Percentiles rank a stretch among this genome's conserved stretches.
phyloP scores from a whole-genome alignment of 2,797 vertebrate species.

The Parotocinclus haroldoi region DNA sequence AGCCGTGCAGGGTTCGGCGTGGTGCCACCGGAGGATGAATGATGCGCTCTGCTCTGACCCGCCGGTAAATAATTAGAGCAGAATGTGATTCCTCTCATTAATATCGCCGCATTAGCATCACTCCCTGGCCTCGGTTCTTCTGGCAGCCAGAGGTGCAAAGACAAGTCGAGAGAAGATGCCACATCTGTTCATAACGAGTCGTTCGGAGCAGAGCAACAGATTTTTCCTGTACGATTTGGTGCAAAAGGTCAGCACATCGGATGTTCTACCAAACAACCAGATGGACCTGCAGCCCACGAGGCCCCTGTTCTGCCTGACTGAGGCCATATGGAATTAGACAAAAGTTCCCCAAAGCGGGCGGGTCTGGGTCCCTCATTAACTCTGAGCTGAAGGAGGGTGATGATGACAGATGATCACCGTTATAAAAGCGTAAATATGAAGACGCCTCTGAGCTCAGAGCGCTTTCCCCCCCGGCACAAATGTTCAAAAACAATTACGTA shows the following conservation, averaged over 20 bases:
- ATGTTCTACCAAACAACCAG: constrained; percentile 38
- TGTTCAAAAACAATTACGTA: constrained; percentile 30
- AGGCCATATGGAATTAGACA: constrained; percentile 52
- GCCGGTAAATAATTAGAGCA: constrained; percentile 68
- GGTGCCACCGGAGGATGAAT: constrained; percentile 57
- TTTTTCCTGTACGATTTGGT: constrained; percentile 24
- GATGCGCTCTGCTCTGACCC: constrained; percentile 54
- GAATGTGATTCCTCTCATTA: constrained; percentile 63
- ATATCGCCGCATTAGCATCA: constrained; percentile 61
- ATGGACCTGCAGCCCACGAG: constrained; percentile 44
- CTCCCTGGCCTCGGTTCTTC: constrained; percentile 60
- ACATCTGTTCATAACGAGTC: constrained; percentile 31
- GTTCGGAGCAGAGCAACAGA: constrained; percentile 24
- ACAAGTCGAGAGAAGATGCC: constrained; percentile 13
- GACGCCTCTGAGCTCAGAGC: constrained; percentile 9
- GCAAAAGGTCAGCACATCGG: constrained; percentile 40
- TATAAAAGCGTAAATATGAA: constrained; percentile 42
- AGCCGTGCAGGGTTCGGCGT: constrained; percentile 50
- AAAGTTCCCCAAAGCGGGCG: constrained; percentile 42
- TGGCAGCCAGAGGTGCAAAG: constrained; percentile 33
- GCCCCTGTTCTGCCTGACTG: constrained; percentile 46
- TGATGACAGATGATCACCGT: constrained; percentile 44
- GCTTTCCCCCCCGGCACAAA: constrained; percentile 12
- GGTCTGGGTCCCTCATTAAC: constrained; percentile 32
- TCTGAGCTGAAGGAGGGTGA: constrained; percentile 36